Base-by-base conservation (phyloP, 1,140 invertebrate genomes). In the Drosophila lacteicornis region DNA sequence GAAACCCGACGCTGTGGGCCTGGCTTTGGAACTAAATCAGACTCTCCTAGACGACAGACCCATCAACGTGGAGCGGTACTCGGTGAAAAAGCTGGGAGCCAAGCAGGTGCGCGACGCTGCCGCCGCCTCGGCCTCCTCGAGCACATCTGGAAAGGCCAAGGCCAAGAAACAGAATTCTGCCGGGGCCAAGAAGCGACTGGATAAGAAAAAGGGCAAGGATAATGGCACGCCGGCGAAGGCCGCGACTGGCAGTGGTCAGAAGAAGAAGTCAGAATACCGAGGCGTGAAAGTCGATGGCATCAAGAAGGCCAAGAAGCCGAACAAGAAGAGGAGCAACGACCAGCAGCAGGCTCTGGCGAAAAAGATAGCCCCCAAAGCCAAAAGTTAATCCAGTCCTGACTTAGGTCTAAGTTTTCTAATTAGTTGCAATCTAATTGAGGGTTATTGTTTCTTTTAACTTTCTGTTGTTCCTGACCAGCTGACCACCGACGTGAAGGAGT, bases 21-120 rank as follows among this genome's bases (percentile, higher is more conserved):
- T 93, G n/a, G 92, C 92, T 2, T 55, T 93, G 9, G 91, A 93
- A 50, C 62, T 93, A 0, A 92, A 93, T 45, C 61, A 84, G 19
- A 92, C 91, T 1, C 30, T 91, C 7, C 51, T 93, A 1, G 88
- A 93, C 40, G 92, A 92, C 25, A 75, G 92, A 15, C 92, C 92
- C 7, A 92, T 92, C 8, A 77, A 92, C 22, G 92, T 92, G 8
- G 91, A 92, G 65, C 75, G 85, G 6, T 92, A 92, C 65, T 67
- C 60, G 27, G 77, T 79, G 0, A 91, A 91, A 36, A 92, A 92
- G 61, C 59, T 91, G 43, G 91, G 91, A 3, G 91, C 88, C 13
- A 92, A 92, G 15, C 71, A 84, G 40, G 63, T 66, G 4, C 79
- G 88, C 1, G 91, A 91, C 38, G 73, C 67, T 38, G 70, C 68